A percentile compares a stretch with the other conserved stretches of the same genome.
Evolutionary conservation across 2,797 vertebrate species (phyloP).

Genomic region (Avahi laniger): DNA sequence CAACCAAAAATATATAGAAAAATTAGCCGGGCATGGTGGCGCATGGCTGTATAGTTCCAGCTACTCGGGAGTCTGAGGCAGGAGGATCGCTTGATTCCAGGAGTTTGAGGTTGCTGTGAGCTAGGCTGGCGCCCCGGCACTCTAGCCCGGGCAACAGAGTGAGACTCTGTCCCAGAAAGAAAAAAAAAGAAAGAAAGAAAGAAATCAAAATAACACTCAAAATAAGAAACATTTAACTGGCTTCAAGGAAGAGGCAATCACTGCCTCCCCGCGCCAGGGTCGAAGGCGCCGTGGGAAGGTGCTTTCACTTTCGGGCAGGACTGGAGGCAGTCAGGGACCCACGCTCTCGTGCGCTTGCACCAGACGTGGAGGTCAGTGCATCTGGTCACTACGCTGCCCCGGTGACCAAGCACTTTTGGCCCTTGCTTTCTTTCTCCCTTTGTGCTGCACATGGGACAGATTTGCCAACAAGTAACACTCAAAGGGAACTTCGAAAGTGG

Average conservation of each 20-base stretch:
- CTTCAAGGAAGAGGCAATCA: not conserved
- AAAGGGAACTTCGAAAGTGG: not conserved
- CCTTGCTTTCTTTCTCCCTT: not conserved
- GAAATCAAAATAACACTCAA: slow-evolving; percentile 12
- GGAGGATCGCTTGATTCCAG: too few relatives aligned
- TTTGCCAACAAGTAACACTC: not conserved
- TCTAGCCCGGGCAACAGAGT: too few relatives aligned
- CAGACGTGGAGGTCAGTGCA: not conserved
- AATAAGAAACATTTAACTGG: not conserved
- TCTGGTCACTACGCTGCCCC: not conserved
- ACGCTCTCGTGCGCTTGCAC: not conserved
- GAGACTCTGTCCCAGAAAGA: too few relatives aligned
- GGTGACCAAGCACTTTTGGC: not conserved
- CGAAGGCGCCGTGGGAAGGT: not conserved
- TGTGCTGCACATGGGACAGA: not conserved
- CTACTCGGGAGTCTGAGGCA: too few relatives aligned
- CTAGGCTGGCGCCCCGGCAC: too few relatives aligned
- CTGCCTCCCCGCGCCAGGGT: not conserved
- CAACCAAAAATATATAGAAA: too few relatives aligned
- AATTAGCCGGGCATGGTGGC: too few relatives aligned
- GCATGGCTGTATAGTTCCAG: too few relatives aligned
- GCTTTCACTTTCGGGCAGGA: not conserved
- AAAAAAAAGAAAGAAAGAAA: too few relatives aligned
- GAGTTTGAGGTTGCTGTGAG: too few relatives aligned
- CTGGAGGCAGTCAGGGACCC: not conserved